Evolutionary conservation across 2,113 vertebrate species (phyloP).

Genomic region (Salvator merianae): DNA sequence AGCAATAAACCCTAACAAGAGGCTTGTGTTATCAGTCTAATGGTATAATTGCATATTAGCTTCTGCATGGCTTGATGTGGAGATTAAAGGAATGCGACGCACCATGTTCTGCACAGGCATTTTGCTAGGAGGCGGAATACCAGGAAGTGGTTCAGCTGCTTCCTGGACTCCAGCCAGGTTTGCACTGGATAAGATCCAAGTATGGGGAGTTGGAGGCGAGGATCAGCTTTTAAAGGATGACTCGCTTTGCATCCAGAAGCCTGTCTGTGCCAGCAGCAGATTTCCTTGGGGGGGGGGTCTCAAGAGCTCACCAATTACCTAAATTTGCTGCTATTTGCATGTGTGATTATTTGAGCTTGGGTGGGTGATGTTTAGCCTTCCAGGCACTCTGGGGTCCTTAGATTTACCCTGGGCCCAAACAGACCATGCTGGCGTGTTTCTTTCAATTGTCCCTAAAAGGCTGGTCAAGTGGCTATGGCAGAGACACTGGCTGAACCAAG

Average conservation of each 20-base stretch:
- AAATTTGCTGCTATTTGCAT: not conserved
- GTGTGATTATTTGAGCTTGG: not conserved
- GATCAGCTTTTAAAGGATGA: not conserved
- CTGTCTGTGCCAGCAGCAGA: not conserved
- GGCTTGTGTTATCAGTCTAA: slow-evolving; percentile 67
- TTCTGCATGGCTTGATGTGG: slow-evolving; percentile 65
- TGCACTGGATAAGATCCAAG: not conserved
- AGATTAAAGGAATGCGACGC: slow-evolving; percentile 58
- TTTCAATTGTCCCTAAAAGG: not conserved
- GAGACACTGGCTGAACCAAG: no score
- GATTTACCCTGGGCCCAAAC: not conserved
- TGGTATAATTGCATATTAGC: slow-evolving; percentile 73
- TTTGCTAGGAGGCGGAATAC: slow-evolving; percentile 47
- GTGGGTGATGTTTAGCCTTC: not conserved
- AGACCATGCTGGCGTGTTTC: no score
- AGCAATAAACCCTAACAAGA: slow-evolving; percentile 69
- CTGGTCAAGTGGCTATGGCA: not conserved
- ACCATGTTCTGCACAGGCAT: slow-evolving; percentile 52
- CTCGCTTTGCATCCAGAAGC: not conserved
- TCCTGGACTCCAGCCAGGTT: slow-evolving; percentile 31
- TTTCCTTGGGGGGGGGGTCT: not conserved
- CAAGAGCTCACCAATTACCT: no score
- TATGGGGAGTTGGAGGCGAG: not conserved
- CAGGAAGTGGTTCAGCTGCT: slow-evolving; percentile 41
- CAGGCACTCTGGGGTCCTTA: not conserved